Conservation (phyloP, 2,888 invertebrate species). For the Zaprionus lineosus region DNA sequence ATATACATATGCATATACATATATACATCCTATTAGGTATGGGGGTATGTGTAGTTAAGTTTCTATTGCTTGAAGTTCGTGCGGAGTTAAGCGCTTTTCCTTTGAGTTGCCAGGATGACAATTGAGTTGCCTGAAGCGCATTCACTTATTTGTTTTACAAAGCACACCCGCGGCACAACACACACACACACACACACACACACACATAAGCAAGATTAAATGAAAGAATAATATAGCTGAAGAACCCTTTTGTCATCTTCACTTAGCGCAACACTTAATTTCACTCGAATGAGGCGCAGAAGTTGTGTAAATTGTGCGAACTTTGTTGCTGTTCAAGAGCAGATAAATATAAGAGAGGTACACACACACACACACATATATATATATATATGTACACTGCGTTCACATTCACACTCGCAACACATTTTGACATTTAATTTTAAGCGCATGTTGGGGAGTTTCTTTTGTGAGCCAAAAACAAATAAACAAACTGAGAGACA, state of each 20-base stretch:
- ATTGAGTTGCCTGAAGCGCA: constrained; percentile 66
- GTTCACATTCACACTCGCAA: constrained; percentile 12
- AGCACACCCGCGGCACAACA: constrained; percentile 66
- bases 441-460: constrained; percentile 80
- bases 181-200: constrained; percentile 21
- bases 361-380: constrained; percentile 31
- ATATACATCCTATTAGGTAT: neutral
- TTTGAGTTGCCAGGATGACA: constrained; percentile 62
- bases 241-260: constrained; percentile 78
- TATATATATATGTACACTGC: constrained; percentile 7
- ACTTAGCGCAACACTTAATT: constrained; percentile 78
- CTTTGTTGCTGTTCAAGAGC: constrained; percentile 64
- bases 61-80: constrained; percentile 34
- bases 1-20: neutral
- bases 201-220: constrained; percentile 61
- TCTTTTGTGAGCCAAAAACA: constrained; percentile 73
- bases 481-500: constrained; percentile 70
- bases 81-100: constrained; percentile 36
- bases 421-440: constrained; percentile 79
- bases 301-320: constrained; percentile 76
- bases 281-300: constrained; percentile 67
- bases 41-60: constrained; percentile 13
- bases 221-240: constrained; percentile 75
- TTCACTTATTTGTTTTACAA: constrained; percentile 74
- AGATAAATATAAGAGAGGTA: constrained; percentile 67